Conservation (phyloP, 2,797 vertebrate species). For the Rhinella marina region DNA sequence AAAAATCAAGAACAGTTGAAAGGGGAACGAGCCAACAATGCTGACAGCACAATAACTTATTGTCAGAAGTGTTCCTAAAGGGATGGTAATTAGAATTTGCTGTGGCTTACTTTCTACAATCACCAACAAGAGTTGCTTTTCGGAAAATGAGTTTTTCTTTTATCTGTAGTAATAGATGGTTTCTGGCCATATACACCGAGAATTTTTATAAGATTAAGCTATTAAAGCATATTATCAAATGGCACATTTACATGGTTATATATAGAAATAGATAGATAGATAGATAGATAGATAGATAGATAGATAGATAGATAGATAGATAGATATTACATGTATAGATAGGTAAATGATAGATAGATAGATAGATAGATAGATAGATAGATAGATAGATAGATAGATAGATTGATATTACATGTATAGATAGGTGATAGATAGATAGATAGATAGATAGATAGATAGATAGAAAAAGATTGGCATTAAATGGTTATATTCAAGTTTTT, state of each 20-base stretch:
- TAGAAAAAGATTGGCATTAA: too few species aligned
- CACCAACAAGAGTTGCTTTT: constrained; percentile 77
- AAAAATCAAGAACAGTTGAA: constrained; percentile 63
- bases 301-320: neutral
- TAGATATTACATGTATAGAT: too few species aligned
- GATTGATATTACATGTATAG: neutral
- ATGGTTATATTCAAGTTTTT: too few species aligned
- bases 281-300: neutral
- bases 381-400: neutral
- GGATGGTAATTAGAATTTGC: constrained; percentile 78
- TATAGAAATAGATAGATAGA: neutral
- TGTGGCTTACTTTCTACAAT: constrained; percentile 86
- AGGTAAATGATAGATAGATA: too few species aligned
- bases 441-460: too few species aligned
- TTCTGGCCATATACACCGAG: neutral
- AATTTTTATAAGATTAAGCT: constrained; percentile 7
- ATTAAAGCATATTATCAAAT: neutral
- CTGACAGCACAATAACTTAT: constrained; percentile 87
- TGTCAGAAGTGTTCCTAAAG: constrained; percentile 89
- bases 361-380: too few species aligned
- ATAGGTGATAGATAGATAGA: too few species aligned
- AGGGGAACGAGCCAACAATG: constrained; percentile 81
- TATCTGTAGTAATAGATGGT: neutral
- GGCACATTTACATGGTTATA: neutral
- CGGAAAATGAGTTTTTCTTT: constrained; percentile 17